These are phyloP conservation scores for Phymastichus coffea DNA, from an alignment of 1,140 invertebrate species.

Conservation along the genomic window DNA sequence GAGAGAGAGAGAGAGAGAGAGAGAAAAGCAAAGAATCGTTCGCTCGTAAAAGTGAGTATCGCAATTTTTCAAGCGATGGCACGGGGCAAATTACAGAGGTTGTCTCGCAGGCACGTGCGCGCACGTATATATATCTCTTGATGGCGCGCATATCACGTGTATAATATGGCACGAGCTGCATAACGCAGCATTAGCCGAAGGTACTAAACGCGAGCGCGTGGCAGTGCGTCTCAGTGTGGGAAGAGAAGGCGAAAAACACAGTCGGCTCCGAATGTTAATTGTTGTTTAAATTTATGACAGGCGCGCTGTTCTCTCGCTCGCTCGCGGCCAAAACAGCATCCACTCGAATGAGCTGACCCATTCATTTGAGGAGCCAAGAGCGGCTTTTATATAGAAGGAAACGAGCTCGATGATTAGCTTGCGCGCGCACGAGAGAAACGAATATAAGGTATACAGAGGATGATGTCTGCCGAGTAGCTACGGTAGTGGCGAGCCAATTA, in stretches of 20 bases:
- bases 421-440: too few relatives aligned
- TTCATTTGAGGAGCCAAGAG: conserved; percentile 36
- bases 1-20: too few relatives aligned
- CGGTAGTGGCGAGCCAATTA: too few relatives aligned
- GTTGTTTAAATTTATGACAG: conserved; percentile 55
- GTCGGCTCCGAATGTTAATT: conserved; percentile 50
- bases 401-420: conserved; percentile 44
- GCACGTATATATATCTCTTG: background rate
- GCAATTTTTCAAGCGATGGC: too few relatives aligned
- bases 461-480: too few relatives aligned
- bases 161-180: conserved; percentile 25
- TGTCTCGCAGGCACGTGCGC: too few relatives aligned
- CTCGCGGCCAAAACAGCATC: conserved; percentile 17
- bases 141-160: background rate
- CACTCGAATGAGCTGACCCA: conserved; percentile 37
- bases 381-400: conserved; percentile 30
- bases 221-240: conserved; percentile 38
- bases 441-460: too few relatives aligned
- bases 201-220: too few relatives aligned
- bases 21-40: too few relatives aligned
- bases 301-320: conserved; percentile 22
- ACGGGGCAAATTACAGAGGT: too few relatives aligned
- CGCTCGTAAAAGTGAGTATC: too few relatives aligned
- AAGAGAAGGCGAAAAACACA: conserved; percentile 35
- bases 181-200: too few relatives aligned